Conservation (phyloP, 2,113 vertebrate species). For the Lampris megalopsis region DNA sequence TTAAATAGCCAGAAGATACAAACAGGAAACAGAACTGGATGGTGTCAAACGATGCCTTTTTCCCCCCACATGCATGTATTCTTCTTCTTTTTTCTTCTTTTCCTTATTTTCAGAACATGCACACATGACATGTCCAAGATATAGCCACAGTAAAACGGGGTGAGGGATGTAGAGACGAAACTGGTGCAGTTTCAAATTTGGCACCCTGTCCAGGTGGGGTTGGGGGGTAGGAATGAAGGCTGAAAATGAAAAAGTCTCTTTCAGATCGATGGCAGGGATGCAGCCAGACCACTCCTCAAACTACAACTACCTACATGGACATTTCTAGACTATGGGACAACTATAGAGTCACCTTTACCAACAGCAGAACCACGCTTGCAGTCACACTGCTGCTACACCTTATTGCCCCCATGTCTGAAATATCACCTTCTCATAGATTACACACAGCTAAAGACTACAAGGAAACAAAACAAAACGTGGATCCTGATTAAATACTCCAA, state of each 20-base stretch:
- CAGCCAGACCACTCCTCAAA: slow-evolving; percentile 41
- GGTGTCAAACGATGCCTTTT: slow-evolving; percentile 83
- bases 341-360: slow-evolving; percentile 15
- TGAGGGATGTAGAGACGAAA: slow-evolving; percentile 81
- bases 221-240: slow-evolving; percentile 9
- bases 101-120: slow-evolving; percentile 91
- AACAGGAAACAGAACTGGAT: slow-evolving; percentile 88
- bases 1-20: slow-evolving; percentile 92
- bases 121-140: slow-evolving; percentile 88
- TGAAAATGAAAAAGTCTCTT: slow-evolving; percentile 24
- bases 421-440: slow-evolving; percentile 23
- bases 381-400: slow-evolving; percentile 6
- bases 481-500: slow-evolving; percentile 3
- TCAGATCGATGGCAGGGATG: slow-evolving; percentile 15
- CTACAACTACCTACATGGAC: slow-evolving; percentile 23
- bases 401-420: slow-evolving; percentile 14
- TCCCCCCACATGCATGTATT: neutral
- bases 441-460: slow-evolving; percentile 28
- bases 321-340: slow-evolving; percentile 27
- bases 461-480: slow-evolving; percentile 18
- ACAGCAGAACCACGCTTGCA: slow-evolving; percentile 3
- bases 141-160: slow-evolving; percentile 84
- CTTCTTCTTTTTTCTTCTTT: slow-evolving; percentile 36
- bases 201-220: slow-evolving; percentile 77
- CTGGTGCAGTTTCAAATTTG: slow-evolving; percentile 83